Conservation (phyloP, 2,888 invertebrate species). For the Balanococcus diminutus region DNA sequence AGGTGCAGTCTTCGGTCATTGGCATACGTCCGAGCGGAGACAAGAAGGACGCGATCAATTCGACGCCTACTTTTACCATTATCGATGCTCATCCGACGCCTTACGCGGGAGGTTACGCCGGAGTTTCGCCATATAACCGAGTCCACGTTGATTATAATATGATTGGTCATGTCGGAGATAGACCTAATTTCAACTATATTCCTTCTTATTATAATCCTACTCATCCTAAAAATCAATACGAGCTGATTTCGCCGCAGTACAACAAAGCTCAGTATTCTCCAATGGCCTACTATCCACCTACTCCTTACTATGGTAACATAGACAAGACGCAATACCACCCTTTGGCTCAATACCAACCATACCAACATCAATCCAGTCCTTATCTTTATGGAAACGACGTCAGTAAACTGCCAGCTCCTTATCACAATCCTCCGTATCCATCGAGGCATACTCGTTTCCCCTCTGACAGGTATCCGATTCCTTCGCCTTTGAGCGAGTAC, state of each 20-base stretch:
- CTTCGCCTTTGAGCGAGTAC: not conserved
- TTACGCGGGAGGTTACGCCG: not conserved
- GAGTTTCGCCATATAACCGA: not conserved
- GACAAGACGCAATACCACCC: not conserved
- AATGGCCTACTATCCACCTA: not conserved
- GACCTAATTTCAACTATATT: not conserved
- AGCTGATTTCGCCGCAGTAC: not conserved
- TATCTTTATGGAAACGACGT: not conserved
- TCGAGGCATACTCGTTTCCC: constrained; percentile 34
- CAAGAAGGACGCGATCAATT: not conserved
- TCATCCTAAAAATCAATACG: constrained; percentile 2
- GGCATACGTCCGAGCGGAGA: constrained; percentile 20
- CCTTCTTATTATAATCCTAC: not conserved
- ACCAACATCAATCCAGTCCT: not conserved
- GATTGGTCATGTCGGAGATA: not conserved
- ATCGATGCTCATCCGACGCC: constrained; percentile 56
- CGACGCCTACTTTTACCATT: constrained; percentile 57
- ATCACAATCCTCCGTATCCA: constrained; percentile 18
- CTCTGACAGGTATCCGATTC: not conserved
- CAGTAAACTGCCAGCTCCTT: not conserved
- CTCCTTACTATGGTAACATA: not conserved
- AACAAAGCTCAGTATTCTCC: not conserved
- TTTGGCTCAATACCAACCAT: not conserved
- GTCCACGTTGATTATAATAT: constrained; percentile 29
- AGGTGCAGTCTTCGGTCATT: constrained; percentile 50